These are phyloP conservation scores for Lutjanus erythropterus DNA, from an alignment of 2,113 vertebrate species.

Conservation along the genomic window DNA sequence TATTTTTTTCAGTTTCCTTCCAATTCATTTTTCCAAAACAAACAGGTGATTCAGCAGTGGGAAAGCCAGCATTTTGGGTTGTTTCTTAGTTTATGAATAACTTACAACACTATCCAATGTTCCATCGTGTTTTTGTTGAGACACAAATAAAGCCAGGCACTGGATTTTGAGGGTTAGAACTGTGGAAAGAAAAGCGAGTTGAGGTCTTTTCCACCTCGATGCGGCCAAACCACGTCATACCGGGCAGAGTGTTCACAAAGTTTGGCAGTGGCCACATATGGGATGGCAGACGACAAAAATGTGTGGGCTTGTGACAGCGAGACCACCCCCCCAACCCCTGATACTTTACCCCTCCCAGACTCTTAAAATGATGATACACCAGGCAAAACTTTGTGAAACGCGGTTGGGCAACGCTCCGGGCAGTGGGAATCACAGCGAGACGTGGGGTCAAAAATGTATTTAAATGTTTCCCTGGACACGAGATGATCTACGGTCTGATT, in stretches of 20 bases:
- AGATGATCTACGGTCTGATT: slow-evolving; percentile 31
- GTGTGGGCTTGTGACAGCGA: slow-evolving; percentile 59
- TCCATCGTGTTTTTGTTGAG: slow-evolving; percentile 67
- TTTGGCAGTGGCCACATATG: slow-evolving; percentile 35
- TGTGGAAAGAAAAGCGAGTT: slow-evolving; percentile 66
- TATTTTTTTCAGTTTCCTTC: slow-evolving; percentile 29
- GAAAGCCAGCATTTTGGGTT: slow-evolving; percentile 48
- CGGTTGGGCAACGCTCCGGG: slow-evolving; percentile 1
- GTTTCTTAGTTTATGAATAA: slow-evolving; percentile 65
- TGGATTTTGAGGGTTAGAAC: slow-evolving; percentile 48
- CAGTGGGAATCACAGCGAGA: not conserved
- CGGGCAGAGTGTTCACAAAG: slow-evolving; percentile 28
- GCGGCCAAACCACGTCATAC: slow-evolving; percentile 75
- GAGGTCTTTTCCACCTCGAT: slow-evolving; percentile 73
- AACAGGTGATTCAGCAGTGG: slow-evolving; percentile 77
- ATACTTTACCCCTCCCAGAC: slow-evolving; percentile 8
- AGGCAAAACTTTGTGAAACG: slow-evolving; percentile 4
- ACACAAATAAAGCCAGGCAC: slow-evolving; percentile 50
- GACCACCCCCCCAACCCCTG: slow-evolving; percentile 50
- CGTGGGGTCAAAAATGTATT: not conserved
- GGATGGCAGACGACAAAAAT: slow-evolving; percentile 44
- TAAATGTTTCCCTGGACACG: slow-evolving; percentile 2
- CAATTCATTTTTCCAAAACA: slow-evolving; percentile 76
- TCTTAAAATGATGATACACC: slow-evolving; percentile 18
- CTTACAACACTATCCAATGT: slow-evolving; percentile 57